Percentiles rank a stretch among this genome's conserved stretches.
These are phyloP conservation scores for Eudyptes chrysolophus DNA, from an alignment of 2,113 vertebrate genomes.

Conservation along the genomic window DNA sequence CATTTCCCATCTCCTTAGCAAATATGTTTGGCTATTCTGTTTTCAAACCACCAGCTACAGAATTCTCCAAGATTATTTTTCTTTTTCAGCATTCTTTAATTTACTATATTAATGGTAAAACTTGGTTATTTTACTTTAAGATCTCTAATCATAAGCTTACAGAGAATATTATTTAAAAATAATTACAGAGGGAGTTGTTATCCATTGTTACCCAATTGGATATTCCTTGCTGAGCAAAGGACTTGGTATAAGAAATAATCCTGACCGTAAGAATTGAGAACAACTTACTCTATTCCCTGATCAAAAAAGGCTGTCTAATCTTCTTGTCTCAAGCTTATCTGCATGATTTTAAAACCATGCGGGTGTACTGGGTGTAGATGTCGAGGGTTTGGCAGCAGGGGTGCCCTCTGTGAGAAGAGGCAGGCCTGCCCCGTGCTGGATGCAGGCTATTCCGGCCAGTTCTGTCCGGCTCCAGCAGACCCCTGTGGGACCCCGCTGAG, in stretches of 20 bases:
- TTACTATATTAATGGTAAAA: neutral
- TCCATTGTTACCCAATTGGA: neutral
- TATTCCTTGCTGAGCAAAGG: neutral
- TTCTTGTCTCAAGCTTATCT: neutral
- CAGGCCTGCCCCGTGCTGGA: accelerated
- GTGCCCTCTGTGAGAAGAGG: neutral
- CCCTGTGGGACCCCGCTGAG: accelerated
- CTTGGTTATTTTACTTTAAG: neutral
- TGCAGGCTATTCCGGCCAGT: accelerated
- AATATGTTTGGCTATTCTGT: neutral
- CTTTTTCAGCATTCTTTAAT: neutral
- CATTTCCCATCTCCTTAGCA: neutral
- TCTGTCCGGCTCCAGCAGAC: accelerated
- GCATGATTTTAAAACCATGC: accelerated
- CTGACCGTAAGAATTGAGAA: neutral
- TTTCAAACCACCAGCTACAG: neutral
- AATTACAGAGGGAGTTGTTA: neutral
- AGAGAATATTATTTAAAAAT: neutral
- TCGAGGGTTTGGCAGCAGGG: neutral
- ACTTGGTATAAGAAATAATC: neutral
- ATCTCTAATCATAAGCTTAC: neutral
- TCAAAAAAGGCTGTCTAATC: neutral
- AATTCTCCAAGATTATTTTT: neutral
- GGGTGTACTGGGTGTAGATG: neutral
- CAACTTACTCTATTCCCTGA: neutral